Percentiles rank a stretch among this genome's conserved stretches.
Conservation (phyloP, 2,797 vertebrate genomes). For the Alcedo atthis region DNA sequence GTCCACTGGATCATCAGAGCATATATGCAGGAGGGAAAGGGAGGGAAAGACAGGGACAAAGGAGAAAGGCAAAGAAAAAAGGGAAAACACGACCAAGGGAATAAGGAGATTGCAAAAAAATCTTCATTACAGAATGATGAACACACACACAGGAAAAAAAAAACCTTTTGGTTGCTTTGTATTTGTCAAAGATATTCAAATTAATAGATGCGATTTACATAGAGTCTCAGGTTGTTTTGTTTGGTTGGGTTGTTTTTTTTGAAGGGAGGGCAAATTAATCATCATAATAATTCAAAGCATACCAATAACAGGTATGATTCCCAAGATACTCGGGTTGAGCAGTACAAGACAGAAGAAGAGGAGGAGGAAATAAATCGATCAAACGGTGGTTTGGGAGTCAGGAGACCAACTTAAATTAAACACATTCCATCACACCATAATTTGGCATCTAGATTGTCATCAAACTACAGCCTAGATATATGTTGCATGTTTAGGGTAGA, state of each 20-base stretch:
- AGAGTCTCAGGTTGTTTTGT: not conserved
- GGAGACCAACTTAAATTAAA: not conserved
- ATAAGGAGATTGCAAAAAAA: not conserved
- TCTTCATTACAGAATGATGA: accelerated
- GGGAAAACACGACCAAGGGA: not conserved
- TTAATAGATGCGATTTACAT: not conserved
- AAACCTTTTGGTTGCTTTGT: not conserved
- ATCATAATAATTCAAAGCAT: not conserved
- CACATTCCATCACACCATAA: accelerated
- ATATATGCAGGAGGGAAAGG: slow-evolving; percentile 20
- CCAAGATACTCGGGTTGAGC: not conserved
- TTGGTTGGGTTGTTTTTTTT: not conserved
- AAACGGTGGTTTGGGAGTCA: not conserved
- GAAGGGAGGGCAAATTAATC: not conserved
- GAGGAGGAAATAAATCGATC: not conserved
- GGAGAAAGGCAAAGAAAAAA: not conserved
- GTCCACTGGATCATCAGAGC: slow-evolving; percentile 33
- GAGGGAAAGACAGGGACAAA: slow-evolving; percentile 51
- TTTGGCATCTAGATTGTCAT: not conserved
- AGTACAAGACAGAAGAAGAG: not conserved
- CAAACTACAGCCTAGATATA: not conserved
- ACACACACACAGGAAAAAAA: not conserved
- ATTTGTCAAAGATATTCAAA: not conserved
- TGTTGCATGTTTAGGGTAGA: not conserved
- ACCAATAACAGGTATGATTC: not conserved